Conservation (phyloP, 2,797 vertebrate genomes). For the Nothura maculosa region DNA sequence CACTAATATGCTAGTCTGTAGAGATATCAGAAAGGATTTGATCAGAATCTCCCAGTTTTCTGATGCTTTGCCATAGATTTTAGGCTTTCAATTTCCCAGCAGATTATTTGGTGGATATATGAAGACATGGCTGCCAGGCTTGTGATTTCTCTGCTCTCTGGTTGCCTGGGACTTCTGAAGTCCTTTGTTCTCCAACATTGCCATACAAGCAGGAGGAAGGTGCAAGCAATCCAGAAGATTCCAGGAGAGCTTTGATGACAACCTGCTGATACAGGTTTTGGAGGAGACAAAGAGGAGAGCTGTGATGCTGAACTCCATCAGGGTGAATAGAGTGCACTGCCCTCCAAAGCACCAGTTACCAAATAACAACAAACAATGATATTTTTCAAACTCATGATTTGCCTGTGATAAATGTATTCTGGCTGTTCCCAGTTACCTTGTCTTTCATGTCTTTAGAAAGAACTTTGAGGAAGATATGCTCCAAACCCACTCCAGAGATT, state of each 20-base stretch:
- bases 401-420: accelerated
- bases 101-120: not conserved
- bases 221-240: not conserved
- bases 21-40: not conserved
- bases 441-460: not conserved
- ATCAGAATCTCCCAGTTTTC: not conserved
- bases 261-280: not conserved
- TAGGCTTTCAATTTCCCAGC: not conserved
- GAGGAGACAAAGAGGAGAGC: not conserved
- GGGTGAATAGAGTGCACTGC: not conserved
- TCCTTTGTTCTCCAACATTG: not conserved
- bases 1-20: not conserved
- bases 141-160: not conserved
- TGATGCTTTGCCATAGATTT: not conserved
- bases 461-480: not conserved
- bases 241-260: not conserved
- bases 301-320: not conserved
- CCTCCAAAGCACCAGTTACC: not conserved
- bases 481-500: not conserved
- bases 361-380: not conserved
- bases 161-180: not conserved
- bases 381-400: not conserved
- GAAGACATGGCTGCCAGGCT: not conserved
- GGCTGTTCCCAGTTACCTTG: not conserved
- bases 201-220: not conserved